Conservation (phyloP, 1,140 invertebrate species). For the Steinernema khuongi region DNA sequence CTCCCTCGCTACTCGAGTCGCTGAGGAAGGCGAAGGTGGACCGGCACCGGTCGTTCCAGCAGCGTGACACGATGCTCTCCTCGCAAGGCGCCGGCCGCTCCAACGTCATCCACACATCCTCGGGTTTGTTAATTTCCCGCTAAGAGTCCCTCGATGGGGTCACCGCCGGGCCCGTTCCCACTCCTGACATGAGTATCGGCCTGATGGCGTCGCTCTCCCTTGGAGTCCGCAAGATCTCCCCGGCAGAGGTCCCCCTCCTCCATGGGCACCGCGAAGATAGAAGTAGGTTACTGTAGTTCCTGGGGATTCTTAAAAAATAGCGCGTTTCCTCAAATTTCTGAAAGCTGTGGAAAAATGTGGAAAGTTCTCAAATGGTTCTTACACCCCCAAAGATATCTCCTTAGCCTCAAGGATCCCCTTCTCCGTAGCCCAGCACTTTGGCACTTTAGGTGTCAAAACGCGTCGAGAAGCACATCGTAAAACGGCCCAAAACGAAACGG, state of each 20-base stretch:
- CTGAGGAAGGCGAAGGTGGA: not conserved
- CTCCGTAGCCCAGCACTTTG: no score
- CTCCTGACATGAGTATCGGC: not conserved
- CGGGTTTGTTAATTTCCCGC: not conserved
- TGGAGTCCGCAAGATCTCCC: not conserved
- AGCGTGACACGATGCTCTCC: not conserved
- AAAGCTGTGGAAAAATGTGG: no score
- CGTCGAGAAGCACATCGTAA: no score
- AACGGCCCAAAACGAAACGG: no score
- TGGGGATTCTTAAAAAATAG: no score
- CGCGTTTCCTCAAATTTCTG: no score
- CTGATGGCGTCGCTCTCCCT: not conserved
- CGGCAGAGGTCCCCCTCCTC: not conserved
- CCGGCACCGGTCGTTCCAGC: not conserved
- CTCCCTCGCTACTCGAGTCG: not conserved
- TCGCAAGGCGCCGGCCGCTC: not conserved
- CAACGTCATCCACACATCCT: conserved; percentile 13
- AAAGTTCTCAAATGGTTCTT: no score
- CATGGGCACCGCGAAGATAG: not conserved
- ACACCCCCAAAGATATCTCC: no score
- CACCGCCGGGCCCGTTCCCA: not conserved
- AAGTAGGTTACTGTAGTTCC: not conserved
- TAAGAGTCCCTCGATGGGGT: not conserved
- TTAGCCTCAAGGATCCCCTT: no score
- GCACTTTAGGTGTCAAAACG: no score